Evolutionary conservation across 2,888 invertebrate species (phyloP), one percentile per base, ranked within the genome.

Genomic region (Cataglyphis rosenhaueri): DNA sequence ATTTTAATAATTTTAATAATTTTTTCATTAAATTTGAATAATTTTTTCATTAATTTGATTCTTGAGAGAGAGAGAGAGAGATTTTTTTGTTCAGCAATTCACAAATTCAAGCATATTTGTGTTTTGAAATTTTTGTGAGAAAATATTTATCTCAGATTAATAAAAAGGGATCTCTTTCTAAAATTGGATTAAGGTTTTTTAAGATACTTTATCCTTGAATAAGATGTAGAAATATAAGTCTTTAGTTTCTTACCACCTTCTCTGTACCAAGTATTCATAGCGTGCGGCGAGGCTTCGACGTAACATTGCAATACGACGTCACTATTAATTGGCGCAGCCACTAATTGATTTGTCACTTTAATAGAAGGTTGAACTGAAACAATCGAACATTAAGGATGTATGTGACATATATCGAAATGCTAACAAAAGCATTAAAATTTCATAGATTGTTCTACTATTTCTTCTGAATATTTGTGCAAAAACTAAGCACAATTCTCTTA

Each of bases 191-290:
- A 15, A 44, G 5, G 4, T 10, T n/a, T 18, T 32, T 8, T 25
- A 68, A 15, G 9, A 44, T 70, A 44, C 18, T 25, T 68, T 41
- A 8, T 15, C 29, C 44, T 10, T 18, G 65, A 2, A 25, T 21
- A 6, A 0, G 3, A 10, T n/a, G 2, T 65, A 55, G 32, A 21
- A 21, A 6, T 21, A 25, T n/a, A 5, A 35, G 1, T 52, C 3
- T 41, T n/a, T 59, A 12, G 21, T 83, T 59, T 21, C 59, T 88
- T 75, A 90, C 89, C 89, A 85, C 83, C 38, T 94, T 97, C 97
- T 91, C 97, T 96, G 94, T 97, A 97, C 98, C 98, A 98, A 93
- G 97, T 97, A 95, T 98, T 98, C 96, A 98, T 97, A 74, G 98
- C 97, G 92, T 97, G 97, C 21, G 98, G 98, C 85, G 97, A 98